Conservation (phyloP, 2,888 invertebrate genomes). For the Biston betularia region DNA sequence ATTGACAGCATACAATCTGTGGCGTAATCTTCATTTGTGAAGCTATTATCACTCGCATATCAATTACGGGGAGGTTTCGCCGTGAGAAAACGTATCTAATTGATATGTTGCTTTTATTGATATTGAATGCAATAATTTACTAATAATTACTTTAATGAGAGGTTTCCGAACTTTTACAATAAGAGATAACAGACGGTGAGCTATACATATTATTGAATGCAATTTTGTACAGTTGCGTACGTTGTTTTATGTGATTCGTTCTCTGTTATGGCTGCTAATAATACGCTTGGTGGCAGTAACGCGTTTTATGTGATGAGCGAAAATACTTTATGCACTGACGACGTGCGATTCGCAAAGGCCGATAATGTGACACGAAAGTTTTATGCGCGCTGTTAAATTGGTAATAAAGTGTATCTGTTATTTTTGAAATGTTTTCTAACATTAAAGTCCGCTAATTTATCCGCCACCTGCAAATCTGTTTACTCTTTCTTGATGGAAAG, state of each 20-base stretch:
- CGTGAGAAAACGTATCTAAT: conserved; percentile 58
- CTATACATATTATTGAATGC: conserved; percentile 52
- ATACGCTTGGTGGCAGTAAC: conserved; percentile 52
- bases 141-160: conserved; percentile 54
- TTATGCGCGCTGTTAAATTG: conserved; percentile 24
- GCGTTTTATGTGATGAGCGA: conserved; percentile 56
- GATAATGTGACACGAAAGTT: conserved; percentile 28
- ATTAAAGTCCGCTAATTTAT: conserved; percentile 11
- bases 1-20: conserved; percentile 11
- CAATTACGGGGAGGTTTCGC: conserved; percentile 57
- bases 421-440: conserved; percentile 16
- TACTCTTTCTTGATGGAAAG: neutral
- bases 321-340: conserved; percentile 43
- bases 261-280: conserved; percentile 62
- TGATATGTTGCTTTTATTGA: conserved; percentile 60
- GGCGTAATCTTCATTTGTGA: conserved; percentile 41
- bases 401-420: conserved; percentile 15
- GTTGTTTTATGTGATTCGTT: conserved; percentile 55
- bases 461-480: neutral
- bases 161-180: conserved; percentile 49
- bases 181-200: conserved; percentile 35
- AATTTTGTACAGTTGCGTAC: conserved; percentile 54
- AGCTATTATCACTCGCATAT: conserved; percentile 61
- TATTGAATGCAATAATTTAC: conserved; percentile 62
- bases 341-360: conserved; percentile 13